Conservation (phyloP, 2,113 vertebrate genomes). For the Scalopus aquaticus region DNA sequence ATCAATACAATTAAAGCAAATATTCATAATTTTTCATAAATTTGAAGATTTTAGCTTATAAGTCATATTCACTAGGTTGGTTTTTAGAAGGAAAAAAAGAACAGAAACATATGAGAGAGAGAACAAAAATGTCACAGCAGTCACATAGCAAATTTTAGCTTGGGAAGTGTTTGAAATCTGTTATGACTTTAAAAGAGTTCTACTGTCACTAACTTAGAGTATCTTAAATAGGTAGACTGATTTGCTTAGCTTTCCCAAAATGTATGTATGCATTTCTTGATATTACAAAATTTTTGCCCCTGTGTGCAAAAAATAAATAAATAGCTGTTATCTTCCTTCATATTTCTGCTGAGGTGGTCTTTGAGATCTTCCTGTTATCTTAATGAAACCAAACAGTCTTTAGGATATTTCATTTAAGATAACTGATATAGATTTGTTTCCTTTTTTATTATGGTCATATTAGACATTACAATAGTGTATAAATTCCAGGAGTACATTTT, state of each 20-base stretch:
- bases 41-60: neutral
- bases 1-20: neutral
- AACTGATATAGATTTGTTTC: neutral
- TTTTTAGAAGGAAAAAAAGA: constrained; percentile 6
- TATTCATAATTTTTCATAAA: neutral
- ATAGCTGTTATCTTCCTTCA: neutral
- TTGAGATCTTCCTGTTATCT: neutral
- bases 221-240: neutral
- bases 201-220: neutral
- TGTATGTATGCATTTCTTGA: neutral
- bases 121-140: neutral
- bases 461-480: no score
- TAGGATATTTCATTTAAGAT: neutral
- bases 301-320: neutral
- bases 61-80: neutral
- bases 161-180: neutral
- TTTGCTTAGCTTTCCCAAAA: constrained; percentile 3
- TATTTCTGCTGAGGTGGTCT: neutral
- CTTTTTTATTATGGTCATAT: no score
- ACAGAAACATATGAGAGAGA: neutral
- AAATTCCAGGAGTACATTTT: no score
- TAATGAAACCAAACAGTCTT: neutral
- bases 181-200: neutral
- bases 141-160: neutral
- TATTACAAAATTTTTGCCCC: neutral